These are phyloP conservation scores for Linyphia triangularis DNA, from an alignment of 2,888 invertebrate species.

Conservation along the genomic window DNA sequence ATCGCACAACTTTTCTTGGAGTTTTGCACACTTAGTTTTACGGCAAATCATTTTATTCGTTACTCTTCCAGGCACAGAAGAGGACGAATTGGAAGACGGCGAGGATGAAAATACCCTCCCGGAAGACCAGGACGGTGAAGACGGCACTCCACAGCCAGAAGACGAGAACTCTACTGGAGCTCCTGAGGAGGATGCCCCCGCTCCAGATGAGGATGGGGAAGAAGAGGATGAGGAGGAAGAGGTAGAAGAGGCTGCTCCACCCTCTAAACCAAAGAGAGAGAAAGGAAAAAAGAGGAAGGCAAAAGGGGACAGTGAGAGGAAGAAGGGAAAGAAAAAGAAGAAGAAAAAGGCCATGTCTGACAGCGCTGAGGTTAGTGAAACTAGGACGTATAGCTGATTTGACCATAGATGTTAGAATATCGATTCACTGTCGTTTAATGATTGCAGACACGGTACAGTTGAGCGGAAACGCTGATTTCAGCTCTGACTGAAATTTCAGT, in stretches of 20 bases:
- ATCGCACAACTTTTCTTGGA: too few relatives aligned
- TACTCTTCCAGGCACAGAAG: conserved; percentile 59
- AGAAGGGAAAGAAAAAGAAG: conserved; percentile 96
- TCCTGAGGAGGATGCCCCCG: conserved; percentile 55
- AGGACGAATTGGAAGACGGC: conserved; percentile 74
- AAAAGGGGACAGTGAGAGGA: conserved; percentile 90
- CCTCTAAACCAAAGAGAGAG: conserved; percentile 83
- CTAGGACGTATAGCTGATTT: too few relatives aligned
- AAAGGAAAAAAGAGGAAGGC: conserved; percentile 94
- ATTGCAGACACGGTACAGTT: too few relatives aligned
- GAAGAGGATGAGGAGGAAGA: conserved; percentile 75
- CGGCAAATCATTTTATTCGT: too few relatives aligned
- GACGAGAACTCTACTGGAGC: conserved; percentile 79
- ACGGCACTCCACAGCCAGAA: conserved; percentile 54
- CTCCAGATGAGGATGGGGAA: conserved; percentile 49
- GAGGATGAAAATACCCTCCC: conserved; percentile 74
- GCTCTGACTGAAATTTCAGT: too few relatives aligned
- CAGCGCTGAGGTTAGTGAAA: conserved; percentile 84
- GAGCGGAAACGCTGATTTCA: too few relatives aligned
- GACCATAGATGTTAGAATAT: too few relatives aligned
- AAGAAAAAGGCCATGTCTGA: conserved; percentile 90
- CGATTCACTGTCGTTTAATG: too few relatives aligned
- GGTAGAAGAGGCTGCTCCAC: conserved; percentile 70
- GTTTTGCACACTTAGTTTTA: too few relatives aligned
- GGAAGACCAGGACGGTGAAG: conserved; percentile 75